Evolutionary conservation across 2,113 vertebrate genomes (phyloP), one percentile per base, ranked within the genome.

Genomic region (Ceyx melanurus): DNA sequence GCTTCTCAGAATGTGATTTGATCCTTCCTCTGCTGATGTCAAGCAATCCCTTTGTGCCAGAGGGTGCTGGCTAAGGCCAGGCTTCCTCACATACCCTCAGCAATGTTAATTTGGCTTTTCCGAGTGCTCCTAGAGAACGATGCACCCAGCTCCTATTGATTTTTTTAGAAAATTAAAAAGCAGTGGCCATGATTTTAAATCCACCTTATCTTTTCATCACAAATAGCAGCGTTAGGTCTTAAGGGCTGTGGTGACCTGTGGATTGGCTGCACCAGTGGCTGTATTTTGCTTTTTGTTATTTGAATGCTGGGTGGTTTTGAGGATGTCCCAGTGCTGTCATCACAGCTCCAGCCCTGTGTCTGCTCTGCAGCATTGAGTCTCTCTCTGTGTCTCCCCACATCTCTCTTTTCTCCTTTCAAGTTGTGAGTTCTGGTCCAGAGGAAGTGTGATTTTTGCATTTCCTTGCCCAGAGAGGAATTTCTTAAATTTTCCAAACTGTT

Each of bases 1-100:
- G 64, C 72, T 92, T 65, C 77, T 89, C n/a, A 31, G 81, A 85
- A 43, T 28, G 13, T 74, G 67, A 51, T 74, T 93, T 91, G 64
- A 54, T 76, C 75, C 35, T 66, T 82, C 84, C 60, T 53, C 54
- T 86, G 78, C 77, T 90, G 71, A 81, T 84, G 67, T 75, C 67
- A 79, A 85, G 72, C 82, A 76, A 2, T 77, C 51, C 58, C 64
- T 87, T 80, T 1, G 1, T 88, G 89, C 85, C 91, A 91, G 22
- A 83, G 77, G 92, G 65, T 65, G 45, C 46, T 90, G 80, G 51
- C 79, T 65, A 35, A 68, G 72, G 46, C 67, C 70, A 48, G 23
- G 89, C 65, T 84, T 89, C 33, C 82, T 61, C 56, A 21, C 1
- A 1, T 13, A 20, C 74, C 74, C 77, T 86, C 26, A 5, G 62